Evolutionary conservation across 2,797 vertebrate species (phyloP).

Genomic region (Agapornis canus): DNA sequence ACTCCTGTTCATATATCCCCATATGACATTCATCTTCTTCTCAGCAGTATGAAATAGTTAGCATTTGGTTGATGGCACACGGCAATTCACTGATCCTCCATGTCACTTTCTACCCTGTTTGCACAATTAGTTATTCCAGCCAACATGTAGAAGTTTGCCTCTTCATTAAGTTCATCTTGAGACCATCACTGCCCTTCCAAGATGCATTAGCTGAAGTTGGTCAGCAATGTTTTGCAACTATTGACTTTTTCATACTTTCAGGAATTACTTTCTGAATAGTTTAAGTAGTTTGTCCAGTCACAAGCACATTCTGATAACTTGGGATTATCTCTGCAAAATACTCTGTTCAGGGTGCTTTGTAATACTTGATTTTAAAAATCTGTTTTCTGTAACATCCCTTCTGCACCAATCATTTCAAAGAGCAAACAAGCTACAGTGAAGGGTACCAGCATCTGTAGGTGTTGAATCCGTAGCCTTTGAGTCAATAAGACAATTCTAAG

Average conservation of each 20-base stretch:
- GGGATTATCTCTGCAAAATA: background rate
- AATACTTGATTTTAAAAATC: background rate
- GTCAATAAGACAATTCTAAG: background rate
- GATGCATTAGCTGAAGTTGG: background rate
- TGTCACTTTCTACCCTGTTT: background rate
- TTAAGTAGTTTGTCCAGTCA: background rate
- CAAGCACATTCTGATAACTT: background rate
- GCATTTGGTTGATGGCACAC: slow-evolving; percentile 25
- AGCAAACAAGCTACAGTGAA: background rate
- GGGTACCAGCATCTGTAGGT: background rate
- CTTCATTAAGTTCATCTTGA: background rate
- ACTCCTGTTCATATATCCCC: slow-evolving; percentile 42
- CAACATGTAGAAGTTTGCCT: background rate
- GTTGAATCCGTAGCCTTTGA: background rate
- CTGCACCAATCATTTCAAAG: background rate
- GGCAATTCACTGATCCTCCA: background rate
- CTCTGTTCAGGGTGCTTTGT: background rate
- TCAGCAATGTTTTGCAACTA: background rate
- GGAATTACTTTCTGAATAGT: background rate
- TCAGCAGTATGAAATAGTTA: slow-evolving; percentile 6
- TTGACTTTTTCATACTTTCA: background rate
- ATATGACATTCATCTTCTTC: slow-evolving; percentile 42
- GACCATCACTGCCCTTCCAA: background rate
- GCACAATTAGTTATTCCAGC: background rate
- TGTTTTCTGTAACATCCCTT: background rate